Evolutionary conservation across 1,140 invertebrate genomes (phyloP).

Genomic region (Halotydeus destructor): DNA sequence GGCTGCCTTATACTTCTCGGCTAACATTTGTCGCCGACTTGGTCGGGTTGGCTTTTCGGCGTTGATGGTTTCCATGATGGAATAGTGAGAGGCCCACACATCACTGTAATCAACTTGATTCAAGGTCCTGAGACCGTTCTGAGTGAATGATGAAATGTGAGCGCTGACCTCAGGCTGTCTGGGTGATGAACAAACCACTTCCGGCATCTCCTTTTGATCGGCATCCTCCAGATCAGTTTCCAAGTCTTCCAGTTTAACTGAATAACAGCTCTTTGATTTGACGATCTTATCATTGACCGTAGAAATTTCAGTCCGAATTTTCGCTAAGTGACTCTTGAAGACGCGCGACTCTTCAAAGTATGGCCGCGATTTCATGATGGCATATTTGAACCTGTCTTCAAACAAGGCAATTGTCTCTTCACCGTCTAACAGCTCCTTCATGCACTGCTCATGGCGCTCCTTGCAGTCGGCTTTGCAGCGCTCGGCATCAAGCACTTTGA

Average conservation of each 20-base stretch:
- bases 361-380: slow-evolving; percentile 48
- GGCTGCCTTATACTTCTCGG: too few species aligned
- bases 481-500: slow-evolving; percentile 79
- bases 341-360: slow-evolving; percentile 31
- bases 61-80: too few species aligned
- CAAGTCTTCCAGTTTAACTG: slow-evolving; percentile 26
- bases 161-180: too few species aligned
- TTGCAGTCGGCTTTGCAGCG: slow-evolving; percentile 64
- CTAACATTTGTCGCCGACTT: too few species aligned
- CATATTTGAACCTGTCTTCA: slow-evolving; percentile 49
- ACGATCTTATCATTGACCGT: slow-evolving; percentile 25
- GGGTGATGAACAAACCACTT: too few species aligned
- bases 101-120: too few species aligned
- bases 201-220: too few species aligned
- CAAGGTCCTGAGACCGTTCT: too few species aligned
- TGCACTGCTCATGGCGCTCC: slow-evolving; percentile 54
- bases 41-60: too few species aligned
- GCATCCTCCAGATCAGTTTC: too few species aligned
- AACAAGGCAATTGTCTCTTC: slow-evolving; percentile 34
- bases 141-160: too few species aligned
- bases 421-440: slow-evolving; percentile 21
- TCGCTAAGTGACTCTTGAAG: slow-evolving; percentile 25
- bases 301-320: slow-evolving; percentile 24
- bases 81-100: too few species aligned
- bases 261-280: slow-evolving; percentile 28